Base-by-base conservation (phyloP, 1,140 invertebrate species). In the Theocolax elegans region DNA sequence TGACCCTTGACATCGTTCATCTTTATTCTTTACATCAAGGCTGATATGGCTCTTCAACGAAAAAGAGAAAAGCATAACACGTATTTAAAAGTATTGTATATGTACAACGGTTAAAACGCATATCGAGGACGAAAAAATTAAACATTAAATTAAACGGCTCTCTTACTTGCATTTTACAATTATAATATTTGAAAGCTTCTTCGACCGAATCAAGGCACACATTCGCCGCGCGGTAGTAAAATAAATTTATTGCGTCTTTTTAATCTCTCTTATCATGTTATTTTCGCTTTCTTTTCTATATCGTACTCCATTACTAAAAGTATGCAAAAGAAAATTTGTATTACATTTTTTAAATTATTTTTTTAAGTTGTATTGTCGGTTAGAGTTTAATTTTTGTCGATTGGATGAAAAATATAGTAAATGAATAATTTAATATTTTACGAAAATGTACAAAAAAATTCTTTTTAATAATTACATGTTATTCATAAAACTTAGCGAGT, bases 121-220 rank as follows among this genome's bases (percentile, higher is more conserved):
- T n/a, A 53, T 23, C 10, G 1, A 15, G 21, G 51, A 42, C 15
- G 31, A 60, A 38, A 48, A 67, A 25, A 35, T 35, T 6, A 35
- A 35, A 35, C 10, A 35, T 35, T 35, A 6, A 59, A 42, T 51
- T 12, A 40, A 59, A 23, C 19, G 23, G 29, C 42, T 49, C 19
- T 62, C 31, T 44, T n/a, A 40, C 7, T 29, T 49, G 35, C 15
- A 62, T 25, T 51, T 42, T 38, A 53, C 19, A 68, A 68, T 60
- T 29, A 59, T 31, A 9, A 29, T 44, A 35, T 63, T 44, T 54
- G n/a, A 46, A 69, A 62, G 38, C 38, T 63, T 63, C 23, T 69
- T 54, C 40, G 38, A 69, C 19, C 27, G 25, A 54, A 54, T 69
- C 46, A 69, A 69, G 67, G 67, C 67, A 69, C 67, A 62, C 58